Base-by-base conservation (phyloP, 64 coral and sea anemone genomes). In the Stichodactyla mertensii region DNA sequence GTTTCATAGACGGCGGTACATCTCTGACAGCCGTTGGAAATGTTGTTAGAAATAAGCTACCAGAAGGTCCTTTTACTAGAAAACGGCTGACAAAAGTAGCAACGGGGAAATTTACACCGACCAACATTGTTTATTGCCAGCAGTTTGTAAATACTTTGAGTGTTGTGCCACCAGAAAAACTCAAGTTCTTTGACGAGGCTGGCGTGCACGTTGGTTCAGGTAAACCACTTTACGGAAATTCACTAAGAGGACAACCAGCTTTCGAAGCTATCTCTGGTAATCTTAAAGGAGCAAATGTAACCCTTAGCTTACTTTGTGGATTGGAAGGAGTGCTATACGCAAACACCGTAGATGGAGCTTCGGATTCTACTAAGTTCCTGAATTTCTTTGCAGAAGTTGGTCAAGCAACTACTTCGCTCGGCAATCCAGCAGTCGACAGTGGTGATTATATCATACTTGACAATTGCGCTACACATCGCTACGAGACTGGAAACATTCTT, bases 81-180 rank as follows among this genome's bases (percentile, higher is more conserved):
- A 91, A 91, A 77, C 57, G 54, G 79, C 60, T 91, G 13, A 83
- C 77, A 26, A 91, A 91, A 83, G 57, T 59, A 11, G 36, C 23
- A 67, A 20, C 55, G 27, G 36, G 66, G 11, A 86, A 86, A 51
- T 51, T 61, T 64, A 64, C 31, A 2, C 64, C 84, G 6, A 6
- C 15, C 4, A 60, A 52, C 28, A 16, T 51, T 16, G 59, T 13
- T 66, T 51, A 61, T 66, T 66, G 55, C 45, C 24, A 70, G 4
- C 62, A 51, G 20, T 11, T 60, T 31, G 5, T 66, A 16, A 67
- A 86, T 86, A 67, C 61, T 26, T 19, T 66, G 28, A 64, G 59
- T 22, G 20, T 23, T 45, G 54, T 86, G 7, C 59, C 84, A 1
- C 59, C 62, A 4, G 84, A 86, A 86, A 86, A 51, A 51, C 4